A percentile compares a stretch with the other conserved stretches of the same genome.
phyloP scores from a whole-genome alignment of 2,797 vertebrate genomes.

The Anabas testudineus region DNA sequence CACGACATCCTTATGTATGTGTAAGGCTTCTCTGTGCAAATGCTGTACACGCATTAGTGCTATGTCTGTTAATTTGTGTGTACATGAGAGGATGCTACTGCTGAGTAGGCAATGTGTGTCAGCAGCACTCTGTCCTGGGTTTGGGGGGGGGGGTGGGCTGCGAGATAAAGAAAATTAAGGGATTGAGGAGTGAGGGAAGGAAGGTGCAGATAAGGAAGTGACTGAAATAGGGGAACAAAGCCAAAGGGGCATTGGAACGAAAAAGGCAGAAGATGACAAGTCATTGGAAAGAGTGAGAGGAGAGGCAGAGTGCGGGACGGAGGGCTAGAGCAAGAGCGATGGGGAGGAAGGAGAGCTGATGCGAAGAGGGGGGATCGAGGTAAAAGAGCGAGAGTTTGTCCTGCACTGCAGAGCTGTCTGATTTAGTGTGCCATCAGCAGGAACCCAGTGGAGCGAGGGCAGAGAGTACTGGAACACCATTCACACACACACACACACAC shows the following conservation, averaged over 20 bases:
- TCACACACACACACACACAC: slow-evolving; percentile 34
- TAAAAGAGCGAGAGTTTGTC: slow-evolving; percentile 49
- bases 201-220: slow-evolving; percentile 3
- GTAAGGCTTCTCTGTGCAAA: not conserved
- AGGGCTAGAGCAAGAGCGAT: slow-evolving; percentile 15
- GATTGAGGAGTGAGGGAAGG: slow-evolving; percentile 12
- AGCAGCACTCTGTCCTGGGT: slow-evolving; percentile 72
- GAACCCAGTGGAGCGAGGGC: slow-evolving; percentile 71
- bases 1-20: slow-evolving; percentile 6
- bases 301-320: slow-evolving; percentile 30
- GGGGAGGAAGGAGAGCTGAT: slow-evolving; percentile 7
- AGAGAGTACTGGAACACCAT: slow-evolving; percentile 60
- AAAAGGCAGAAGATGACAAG: slow-evolving; percentile 7
- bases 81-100: slow-evolving; percentile 49
- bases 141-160: slow-evolving; percentile 51
- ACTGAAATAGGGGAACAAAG: not conserved
- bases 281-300: slow-evolving; percentile 3
- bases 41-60: slow-evolving; percentile 20
- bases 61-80: slow-evolving; percentile 30
- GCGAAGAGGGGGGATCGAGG: slow-evolving; percentile 30
- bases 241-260: not conserved
- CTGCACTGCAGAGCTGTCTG: slow-evolving; percentile 75
- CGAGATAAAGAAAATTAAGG: slow-evolving; percentile 44
- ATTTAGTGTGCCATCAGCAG: slow-evolving; percentile 76
- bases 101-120: slow-evolving; percentile 78